These are phyloP conservation scores for Tragulus kanchil DNA, from an alignment of 2,113 vertebrate genomes.

Conservation along the genomic window DNA sequence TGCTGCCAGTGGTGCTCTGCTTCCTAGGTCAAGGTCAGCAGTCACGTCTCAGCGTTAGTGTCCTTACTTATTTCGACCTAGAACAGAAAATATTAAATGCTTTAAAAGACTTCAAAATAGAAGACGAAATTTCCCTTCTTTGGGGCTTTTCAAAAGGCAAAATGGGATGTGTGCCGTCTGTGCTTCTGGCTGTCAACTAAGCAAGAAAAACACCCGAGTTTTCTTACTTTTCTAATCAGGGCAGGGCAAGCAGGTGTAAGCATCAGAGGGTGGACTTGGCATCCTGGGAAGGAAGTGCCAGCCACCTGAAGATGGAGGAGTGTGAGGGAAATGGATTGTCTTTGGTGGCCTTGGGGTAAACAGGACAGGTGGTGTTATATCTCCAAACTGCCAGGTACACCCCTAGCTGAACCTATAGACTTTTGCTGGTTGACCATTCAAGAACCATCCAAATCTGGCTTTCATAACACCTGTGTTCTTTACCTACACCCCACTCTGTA, in stretches of 20 bases:
- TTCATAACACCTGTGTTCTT: background rate
- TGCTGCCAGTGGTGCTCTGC: conserved; percentile 73
- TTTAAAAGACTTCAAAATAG: conserved; percentile 46
- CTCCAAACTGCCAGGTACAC: background rate
- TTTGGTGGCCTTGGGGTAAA: background rate
- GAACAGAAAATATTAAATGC: conserved; percentile 78
- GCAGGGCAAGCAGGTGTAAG: background rate
- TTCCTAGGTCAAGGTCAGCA: conserved; percentile 82
- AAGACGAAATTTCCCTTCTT: conserved; percentile 18
- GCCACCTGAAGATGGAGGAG: background rate
- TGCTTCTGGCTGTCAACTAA: background rate
- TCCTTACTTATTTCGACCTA: conserved; percentile 90
- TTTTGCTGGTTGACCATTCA: background rate
- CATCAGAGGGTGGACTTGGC: background rate
- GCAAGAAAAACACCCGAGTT: background rate
- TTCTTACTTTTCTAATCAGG: background rate
- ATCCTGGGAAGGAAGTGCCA: background rate
- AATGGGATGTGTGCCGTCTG: background rate
- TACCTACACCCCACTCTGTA: background rate
- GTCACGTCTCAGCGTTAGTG: conserved; percentile 64
- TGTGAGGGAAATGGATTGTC: background rate
- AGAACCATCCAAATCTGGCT: background rate
- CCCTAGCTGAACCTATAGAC: background rate
- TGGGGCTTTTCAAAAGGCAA: conserved; percentile 7
- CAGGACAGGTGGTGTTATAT: background rate